phyloP scores from a whole-genome alignment of 2,797 vertebrate species.

The Phrynocephalus vlangalii region DNA sequence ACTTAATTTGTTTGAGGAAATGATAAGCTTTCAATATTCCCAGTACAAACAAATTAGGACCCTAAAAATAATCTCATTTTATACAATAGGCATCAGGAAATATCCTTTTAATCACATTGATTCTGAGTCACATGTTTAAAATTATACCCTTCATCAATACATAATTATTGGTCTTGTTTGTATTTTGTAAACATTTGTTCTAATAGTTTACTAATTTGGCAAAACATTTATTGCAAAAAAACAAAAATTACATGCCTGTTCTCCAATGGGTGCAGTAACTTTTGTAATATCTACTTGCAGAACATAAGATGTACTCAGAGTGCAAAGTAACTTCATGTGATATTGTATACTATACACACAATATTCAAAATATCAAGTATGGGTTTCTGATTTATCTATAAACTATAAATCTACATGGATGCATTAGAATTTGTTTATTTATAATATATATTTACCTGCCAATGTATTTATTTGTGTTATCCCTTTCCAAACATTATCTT shows the following conservation, averaged over 20 bases:
- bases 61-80: slow-evolving; percentile 25
- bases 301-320: background rate
- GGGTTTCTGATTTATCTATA: slow-evolving; percentile 24
- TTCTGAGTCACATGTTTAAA: slow-evolving; percentile 48
- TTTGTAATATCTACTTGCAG: slow-evolving; percentile 54
- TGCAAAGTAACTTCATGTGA: slow-evolving; percentile 41
- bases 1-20: slow-evolving; percentile 34
- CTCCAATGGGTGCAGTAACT: slow-evolving; percentile 25
- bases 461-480: slow-evolving; percentile 8
- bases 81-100: slow-evolving; percentile 19
- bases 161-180: slow-evolving; percentile 48
- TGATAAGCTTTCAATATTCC: slow-evolving; percentile 33
- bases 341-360: slow-evolving; percentile 32
- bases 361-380: slow-evolving; percentile 20
- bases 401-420: slow-evolving; percentile 2
- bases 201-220: slow-evolving; percentile 45
- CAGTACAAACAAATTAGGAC: slow-evolving; percentile 48
- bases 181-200: slow-evolving; percentile 52
- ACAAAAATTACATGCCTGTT: slow-evolving; percentile 30
- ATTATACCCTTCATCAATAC: slow-evolving; percentile 35
- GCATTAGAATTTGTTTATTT: slow-evolving; percentile 16
- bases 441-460: slow-evolving; percentile 23
- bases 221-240: background rate
- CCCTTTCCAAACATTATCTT: slow-evolving; percentile 45
- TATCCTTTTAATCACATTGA: slow-evolving; percentile 31